These are phyloP conservation scores for Phoebastria nigripes DNA, from an alignment of 2,797 vertebrate genomes.

Conservation along the genomic window DNA sequence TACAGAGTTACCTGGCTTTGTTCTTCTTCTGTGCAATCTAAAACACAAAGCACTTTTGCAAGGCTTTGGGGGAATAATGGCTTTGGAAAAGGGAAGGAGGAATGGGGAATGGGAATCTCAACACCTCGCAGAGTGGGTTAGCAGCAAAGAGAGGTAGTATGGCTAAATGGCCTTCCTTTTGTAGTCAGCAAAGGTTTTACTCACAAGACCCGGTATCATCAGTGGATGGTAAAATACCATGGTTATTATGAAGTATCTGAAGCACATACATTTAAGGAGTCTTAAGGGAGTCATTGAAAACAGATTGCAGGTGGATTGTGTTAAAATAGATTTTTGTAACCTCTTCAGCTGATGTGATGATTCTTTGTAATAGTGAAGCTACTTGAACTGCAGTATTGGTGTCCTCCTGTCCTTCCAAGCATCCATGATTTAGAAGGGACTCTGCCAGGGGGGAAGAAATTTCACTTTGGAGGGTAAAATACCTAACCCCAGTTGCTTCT, in stretches of 20 bases:
- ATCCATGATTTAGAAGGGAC: background rate
- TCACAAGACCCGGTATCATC: background rate
- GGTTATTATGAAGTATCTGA: constrained; percentile 1
- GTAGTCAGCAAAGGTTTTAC: background rate
- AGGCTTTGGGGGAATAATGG: background rate
- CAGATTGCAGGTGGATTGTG: constrained; percentile 8
- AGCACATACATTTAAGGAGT: background rate
- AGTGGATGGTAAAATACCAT: background rate
- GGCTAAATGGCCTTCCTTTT: background rate
- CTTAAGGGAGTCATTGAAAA: constrained; percentile 17
- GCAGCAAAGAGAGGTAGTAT: background rate
- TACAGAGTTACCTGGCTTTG: background rate
- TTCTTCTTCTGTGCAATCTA: background rate
- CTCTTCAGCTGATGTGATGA: background rate
- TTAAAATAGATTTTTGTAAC: constrained; percentile 39
- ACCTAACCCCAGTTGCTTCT: background rate
- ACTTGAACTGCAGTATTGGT: background rate
- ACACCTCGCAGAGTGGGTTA: background rate
- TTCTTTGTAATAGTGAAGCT: background rate
- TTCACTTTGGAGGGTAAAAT: background rate
- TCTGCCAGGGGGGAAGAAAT: background rate
- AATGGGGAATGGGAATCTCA: background rate
- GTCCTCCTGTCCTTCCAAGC: background rate
- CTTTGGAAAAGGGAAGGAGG: background rate
- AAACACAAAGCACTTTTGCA: background rate